phyloP scores from a whole-genome alignment of 1,140 invertebrate species.

The Pseudobourletiella spinata region DNA sequence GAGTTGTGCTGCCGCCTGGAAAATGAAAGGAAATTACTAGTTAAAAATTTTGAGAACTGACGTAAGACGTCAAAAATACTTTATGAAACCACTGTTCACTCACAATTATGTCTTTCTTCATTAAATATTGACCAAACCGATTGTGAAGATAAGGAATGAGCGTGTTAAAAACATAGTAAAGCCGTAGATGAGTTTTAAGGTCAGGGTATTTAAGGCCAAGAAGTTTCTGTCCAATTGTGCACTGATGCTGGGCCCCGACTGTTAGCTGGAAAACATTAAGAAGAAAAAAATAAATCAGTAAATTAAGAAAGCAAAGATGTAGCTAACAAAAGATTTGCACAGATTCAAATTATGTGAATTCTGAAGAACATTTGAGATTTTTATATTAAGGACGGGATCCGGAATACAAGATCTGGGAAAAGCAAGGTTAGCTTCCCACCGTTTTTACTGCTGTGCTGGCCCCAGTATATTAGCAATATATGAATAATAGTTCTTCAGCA shows the following conservation, averaged over 20 bases:
- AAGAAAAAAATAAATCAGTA: constrained; percentile 34
- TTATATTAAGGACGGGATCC: too few relatives aligned
- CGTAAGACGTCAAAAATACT: not conserved
- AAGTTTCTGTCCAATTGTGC: constrained; percentile 54
- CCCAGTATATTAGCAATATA: too few relatives aligned
- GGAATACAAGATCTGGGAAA: too few relatives aligned
- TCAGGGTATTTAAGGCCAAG: constrained; percentile 50
- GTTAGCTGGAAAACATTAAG: constrained; percentile 45
- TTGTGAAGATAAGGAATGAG: constrained; percentile 21
- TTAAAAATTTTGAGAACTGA: not conserved
- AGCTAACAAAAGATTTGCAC: not conserved
- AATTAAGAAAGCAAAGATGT: not conserved
- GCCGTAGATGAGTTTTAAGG: constrained; percentile 43
- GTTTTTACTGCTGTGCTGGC: too few relatives aligned
- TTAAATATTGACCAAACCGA: constrained; percentile 3
- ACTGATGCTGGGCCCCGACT: constrained; percentile 41
- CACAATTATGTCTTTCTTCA: not conserved
- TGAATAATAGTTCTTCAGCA: too few relatives aligned
- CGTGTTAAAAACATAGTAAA: constrained; percentile 22
- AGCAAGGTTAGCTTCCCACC: too few relatives aligned
- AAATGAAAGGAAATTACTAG: too few relatives aligned
- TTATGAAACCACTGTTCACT: not conserved
- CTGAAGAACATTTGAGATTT: too few relatives aligned
- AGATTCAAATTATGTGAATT: too few relatives aligned
- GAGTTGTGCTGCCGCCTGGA: too few relatives aligned